Evolutionary conservation across 2,113 vertebrate species (phyloP), one percentile per base, ranked within the genome.

Genomic region (Tachuris rubrigastra): DNA sequence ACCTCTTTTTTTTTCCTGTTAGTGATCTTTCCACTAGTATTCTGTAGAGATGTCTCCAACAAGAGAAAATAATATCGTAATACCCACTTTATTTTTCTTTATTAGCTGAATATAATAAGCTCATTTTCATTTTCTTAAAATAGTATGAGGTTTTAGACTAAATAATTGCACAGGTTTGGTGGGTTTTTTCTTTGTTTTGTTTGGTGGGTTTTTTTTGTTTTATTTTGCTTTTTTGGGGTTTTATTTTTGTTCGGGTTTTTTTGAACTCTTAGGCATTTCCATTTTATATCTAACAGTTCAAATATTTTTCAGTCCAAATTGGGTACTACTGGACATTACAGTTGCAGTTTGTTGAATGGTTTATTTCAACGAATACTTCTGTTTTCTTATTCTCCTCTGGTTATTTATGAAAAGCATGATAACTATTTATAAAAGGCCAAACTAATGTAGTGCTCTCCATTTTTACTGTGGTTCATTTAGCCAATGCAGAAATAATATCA

Each of bases 71-170:
- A 22, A 25, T 11, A 41, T 78, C 67, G n/a, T 67, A 68, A 52
- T 65, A 8, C 13, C 16, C 33, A 10, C 7, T 1, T 8, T 35
- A n/a, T 44, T 50, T 33, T 22, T 10, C 0, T 10, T 0, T 17
- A 18, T 55, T 39, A 52, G 56, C 33, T 78, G 58, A 62, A 66
- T 0, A n/a, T 31, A 41, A 5, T 25, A 50, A 42, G 5, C 5
- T 85, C 0, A 47, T 59, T 84, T 93, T 75, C 19, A 47, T 8
- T 30, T 81, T 77, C 72, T 81, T 22, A 19, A 49, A 79, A 74
- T 46, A 69, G 8, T 42, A 33, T 37, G 31, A 31, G 8, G 25
- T 94, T 89, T 63, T 60, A 76, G 44, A 68, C 41, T 5, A 10
- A 75, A 11, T 53, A 3, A 8, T 47, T 85, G 24, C 41, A 44